Conservation (phyloP, 2,797 vertebrate genomes). For the Danio jaintianensis region DNA sequence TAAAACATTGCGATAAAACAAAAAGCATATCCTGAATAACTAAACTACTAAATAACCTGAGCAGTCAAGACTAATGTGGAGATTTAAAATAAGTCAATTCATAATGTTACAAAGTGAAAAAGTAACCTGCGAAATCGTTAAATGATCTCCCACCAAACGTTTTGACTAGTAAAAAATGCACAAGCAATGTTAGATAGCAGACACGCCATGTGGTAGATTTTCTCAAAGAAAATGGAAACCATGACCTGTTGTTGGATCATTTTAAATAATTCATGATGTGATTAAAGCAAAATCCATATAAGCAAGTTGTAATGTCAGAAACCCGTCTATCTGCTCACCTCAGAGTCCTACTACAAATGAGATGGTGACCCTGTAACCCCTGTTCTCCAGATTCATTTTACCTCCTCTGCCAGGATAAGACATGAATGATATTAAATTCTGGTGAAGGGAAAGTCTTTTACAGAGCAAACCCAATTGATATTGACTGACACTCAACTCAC, state of each 20-base stretch:
- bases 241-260: conserved; percentile 67
- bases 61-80: neutral
- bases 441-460: conserved; percentile 28
- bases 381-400: conserved; percentile 62
- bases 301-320: conserved; percentile 67
- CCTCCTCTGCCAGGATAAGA: conserved; percentile 41
- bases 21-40: neutral
- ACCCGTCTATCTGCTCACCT: conserved; percentile 66
- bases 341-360: conserved; percentile 59
- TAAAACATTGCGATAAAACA: no score
- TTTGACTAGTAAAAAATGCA: conserved; percentile 71
- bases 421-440: conserved; percentile 42
- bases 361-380: conserved; percentile 66
- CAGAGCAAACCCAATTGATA: conserved; percentile 18
- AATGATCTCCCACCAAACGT: conserved; percentile 60
- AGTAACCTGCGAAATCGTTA: conserved; percentile 52
- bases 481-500: conserved; percentile 38
- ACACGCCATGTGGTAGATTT: conserved; percentile 55
- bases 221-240: conserved; percentile 63
- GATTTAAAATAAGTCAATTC: neutral
- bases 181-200: conserved; percentile 73
- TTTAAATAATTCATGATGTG: conserved; percentile 77
- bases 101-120: neutral
- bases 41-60: neutral
- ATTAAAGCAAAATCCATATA: conserved; percentile 75